phyloP scores from a whole-genome alignment of 2,113 vertebrate genomes.

The Pycnonotus jocosus region DNA sequence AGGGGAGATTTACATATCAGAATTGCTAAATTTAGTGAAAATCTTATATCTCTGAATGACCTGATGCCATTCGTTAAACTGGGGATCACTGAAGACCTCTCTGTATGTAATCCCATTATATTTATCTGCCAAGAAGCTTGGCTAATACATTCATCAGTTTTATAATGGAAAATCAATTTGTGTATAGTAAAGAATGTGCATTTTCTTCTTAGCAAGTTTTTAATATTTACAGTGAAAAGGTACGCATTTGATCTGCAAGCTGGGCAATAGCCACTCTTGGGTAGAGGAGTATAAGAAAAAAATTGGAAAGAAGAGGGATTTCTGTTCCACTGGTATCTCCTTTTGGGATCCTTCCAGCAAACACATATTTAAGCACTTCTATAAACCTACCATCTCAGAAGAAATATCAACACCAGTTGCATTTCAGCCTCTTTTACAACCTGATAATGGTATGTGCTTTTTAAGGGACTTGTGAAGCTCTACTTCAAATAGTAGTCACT shows the following conservation, averaged over 20 bases:
- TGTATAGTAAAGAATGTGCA: background rate
- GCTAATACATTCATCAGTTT: background rate
- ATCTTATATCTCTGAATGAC: background rate
- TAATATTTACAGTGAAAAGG: background rate
- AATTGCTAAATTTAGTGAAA: background rate
- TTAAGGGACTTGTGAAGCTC: background rate
- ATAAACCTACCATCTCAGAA: background rate
- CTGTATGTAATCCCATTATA: background rate
- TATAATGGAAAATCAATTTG: background rate
- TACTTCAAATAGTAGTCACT: background rate
- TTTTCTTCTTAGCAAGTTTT: background rate
- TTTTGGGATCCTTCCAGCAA: background rate
- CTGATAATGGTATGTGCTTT: slow-evolving; percentile 4
- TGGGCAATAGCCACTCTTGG: background rate
- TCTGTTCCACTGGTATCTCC: background rate
- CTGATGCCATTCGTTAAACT: background rate
- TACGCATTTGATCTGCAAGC: background rate
- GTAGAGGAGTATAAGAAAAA: background rate
- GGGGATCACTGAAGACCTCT: background rate
- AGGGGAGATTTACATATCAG: background rate
- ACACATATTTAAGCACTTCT: background rate
- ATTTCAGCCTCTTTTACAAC: slow-evolving; percentile 31
- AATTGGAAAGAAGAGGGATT: background rate
- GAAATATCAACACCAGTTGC: background rate
- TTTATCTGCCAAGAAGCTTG: background rate